Base-by-base conservation (phyloP, 2,888 invertebrate species). In the Agrotis exclamationis region DNA sequence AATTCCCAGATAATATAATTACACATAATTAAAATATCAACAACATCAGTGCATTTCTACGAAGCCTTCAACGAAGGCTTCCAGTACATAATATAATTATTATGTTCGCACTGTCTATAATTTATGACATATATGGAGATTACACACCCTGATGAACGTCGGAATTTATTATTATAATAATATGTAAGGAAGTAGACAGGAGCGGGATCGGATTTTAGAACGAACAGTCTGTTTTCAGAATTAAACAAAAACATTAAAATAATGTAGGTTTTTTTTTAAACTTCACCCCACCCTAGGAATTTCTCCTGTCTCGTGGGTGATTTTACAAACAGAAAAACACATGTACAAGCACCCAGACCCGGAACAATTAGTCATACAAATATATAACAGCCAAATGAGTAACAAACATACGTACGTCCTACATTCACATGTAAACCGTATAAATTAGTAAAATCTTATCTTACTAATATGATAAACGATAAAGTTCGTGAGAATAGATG, bases 151-250 rank as follows among this genome's bases (percentile, higher is more conserved):
- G 28, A 67, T 66, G 45, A 75, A 58, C 20, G 47, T 22, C 47
- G 20, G 20, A 16, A 2, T 50, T 64, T 28, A 64, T 53, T 58
- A 20, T 57, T 58, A 51, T 57, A 45, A 58, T 59, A 59, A 47
- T 74, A 65, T 58, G n/a, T 65, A 53, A 48, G n/a, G n/a, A 48
- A 44, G 16, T 39, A 53, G 58, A 48, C 28, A 44, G 47, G n/a
- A 28, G 22, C 24, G 9, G 18, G 47, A 68, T 67, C 58, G 24
- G 22, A 54, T 68, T 75, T 28, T 47, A n/a, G 47, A 14, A 39
- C 33, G 47, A 14, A 39, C 33, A 16, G 9, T 33, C 14, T 57
- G 14, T 9, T 33, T 47, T 59, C 16, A 51, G 13, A 16, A 51
- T 66, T n/a, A 1, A 24, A 64, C 33, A 24, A 20, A 16, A 13